These are phyloP conservation scores for Bedellia somnulentella DNA, from an alignment of 2,888 invertebrate species.

Conservation along the genomic window DNA sequence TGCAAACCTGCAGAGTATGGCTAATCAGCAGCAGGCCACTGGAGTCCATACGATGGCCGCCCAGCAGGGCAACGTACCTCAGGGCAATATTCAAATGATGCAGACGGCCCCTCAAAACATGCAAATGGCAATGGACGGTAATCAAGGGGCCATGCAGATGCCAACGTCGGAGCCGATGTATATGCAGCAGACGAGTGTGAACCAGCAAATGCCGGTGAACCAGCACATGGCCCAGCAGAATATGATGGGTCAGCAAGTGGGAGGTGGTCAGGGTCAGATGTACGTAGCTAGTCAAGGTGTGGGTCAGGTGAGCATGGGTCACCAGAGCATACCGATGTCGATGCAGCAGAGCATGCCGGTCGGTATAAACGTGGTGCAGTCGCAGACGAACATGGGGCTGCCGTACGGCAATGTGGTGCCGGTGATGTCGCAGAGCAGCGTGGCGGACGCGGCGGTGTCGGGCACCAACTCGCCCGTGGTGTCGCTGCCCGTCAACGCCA, in stretches of 20 bases:
- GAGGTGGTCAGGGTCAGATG: slow-evolving; percentile 45
- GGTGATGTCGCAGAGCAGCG: slow-evolving; percentile 55
- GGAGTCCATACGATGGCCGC: slow-evolving; percentile 42
- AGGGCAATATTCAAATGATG: slow-evolving; percentile 63
- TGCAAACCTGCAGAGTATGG: slow-evolving; percentile 56
- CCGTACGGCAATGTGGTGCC: slow-evolving; percentile 47
- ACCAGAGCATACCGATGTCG: slow-evolving; percentile 55
- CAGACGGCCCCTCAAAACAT: slow-evolving; percentile 52
- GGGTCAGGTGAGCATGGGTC: slow-evolving; percentile 41
- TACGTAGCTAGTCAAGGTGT: slow-evolving; percentile 43
- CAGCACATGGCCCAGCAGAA: slow-evolving; percentile 50
- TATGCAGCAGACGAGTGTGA: slow-evolving; percentile 46
- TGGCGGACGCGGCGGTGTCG: slow-evolving; percentile 46
- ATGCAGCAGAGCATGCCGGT: slow-evolving; percentile 53
- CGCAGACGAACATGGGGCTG: slow-evolving; percentile 50
- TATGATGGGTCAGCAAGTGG: slow-evolving; percentile 43
- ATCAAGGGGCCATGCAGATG: slow-evolving; percentile 59
- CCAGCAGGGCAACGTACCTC: slow-evolving; percentile 59
- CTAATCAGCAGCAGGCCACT: slow-evolving; percentile 47
- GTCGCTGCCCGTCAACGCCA: slow-evolving; percentile 46
- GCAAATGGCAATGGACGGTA: slow-evolving; percentile 58
- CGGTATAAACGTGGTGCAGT: slow-evolving; percentile 51
- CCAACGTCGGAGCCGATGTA: slow-evolving; percentile 55
- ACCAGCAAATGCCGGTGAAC: slow-evolving; percentile 40
- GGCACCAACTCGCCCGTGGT: slow-evolving; percentile 57